These are phyloP conservation scores for Xiphorhynchus elegans DNA, from an alignment of 2,113 vertebrate genomes.

Conservation along the genomic window DNA sequence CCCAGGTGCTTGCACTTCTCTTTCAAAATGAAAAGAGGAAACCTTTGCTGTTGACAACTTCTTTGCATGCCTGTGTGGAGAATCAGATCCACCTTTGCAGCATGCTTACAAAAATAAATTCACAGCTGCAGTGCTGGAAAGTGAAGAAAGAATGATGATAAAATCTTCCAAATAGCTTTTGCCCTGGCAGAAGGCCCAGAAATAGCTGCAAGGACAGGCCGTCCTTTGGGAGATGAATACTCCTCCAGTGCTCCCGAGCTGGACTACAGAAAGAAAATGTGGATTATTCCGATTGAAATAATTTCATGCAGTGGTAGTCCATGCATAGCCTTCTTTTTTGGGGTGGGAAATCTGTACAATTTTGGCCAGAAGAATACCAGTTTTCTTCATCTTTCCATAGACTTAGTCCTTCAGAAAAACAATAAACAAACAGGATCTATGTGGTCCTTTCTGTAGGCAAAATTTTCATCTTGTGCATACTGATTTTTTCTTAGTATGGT, in stretches of 20 bases:
- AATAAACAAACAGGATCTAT: neutral
- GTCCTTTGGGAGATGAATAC: constrained; percentile 12
- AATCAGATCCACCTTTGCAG: constrained; percentile 1
- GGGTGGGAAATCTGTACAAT: neutral
- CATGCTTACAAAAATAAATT: neutral
- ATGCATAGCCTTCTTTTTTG: neutral
- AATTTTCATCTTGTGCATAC: neutral
- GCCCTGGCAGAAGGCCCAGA: constrained; percentile 42
- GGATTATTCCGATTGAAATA: neutral
- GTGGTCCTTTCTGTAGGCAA: neutral
- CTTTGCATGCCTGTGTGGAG: neutral
- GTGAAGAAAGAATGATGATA: neutral
- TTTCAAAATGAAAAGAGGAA: neutral
- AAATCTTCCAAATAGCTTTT: constrained; percentile 33
- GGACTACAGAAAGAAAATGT: neutral
- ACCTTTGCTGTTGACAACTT: neutral
- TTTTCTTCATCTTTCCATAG: neutral
- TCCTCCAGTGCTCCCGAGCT: neutral
- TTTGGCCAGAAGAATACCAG: neutral
- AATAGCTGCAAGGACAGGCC: constrained; percentile 36
- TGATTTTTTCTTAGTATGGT: neutral
- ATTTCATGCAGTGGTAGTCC: neutral
- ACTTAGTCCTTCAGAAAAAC: neutral
- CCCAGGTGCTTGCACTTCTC: neutral
- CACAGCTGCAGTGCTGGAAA: neutral